Evolutionary conservation across 2,888 invertebrate genomes (phyloP).

Genomic region (Formica aserva): DNA sequence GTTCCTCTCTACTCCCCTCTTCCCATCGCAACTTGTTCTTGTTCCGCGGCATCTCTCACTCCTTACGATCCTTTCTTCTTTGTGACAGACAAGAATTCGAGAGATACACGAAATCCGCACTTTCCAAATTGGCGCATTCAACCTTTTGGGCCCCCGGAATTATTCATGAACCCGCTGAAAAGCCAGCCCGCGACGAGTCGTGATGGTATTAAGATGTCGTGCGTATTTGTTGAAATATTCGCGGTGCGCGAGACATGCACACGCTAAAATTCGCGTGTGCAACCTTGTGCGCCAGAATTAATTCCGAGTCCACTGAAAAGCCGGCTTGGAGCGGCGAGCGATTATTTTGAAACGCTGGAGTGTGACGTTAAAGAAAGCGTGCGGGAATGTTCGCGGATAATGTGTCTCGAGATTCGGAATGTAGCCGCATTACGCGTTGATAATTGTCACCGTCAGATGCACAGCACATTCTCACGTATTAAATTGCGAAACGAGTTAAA

Average conservation of each 20-base stretch:
- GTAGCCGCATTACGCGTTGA: conserved; percentile 10
- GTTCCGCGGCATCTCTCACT: conserved; percentile 49
- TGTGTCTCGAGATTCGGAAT: conserved; percentile 39
- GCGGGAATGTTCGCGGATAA: conserved; percentile 36
- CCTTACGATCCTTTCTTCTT: conserved; percentile 51
- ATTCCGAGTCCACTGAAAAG: conserved; percentile 48
- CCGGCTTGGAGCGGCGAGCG: conserved; percentile 39
- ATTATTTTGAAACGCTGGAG: conserved; percentile 48
- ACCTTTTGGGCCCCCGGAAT: conserved; percentile 51
- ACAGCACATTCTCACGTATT: not conserved
- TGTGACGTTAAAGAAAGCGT: conserved; percentile 48
- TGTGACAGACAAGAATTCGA: conserved; percentile 53
- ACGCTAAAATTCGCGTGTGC: conserved; percentile 49
- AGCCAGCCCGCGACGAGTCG: conserved; percentile 52
- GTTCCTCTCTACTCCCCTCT: conserved; percentile 8
- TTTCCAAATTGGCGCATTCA: conserved; percentile 57
- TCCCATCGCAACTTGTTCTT: conserved; percentile 52
- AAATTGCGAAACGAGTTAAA: not conserved
- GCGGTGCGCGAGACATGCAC: conserved; percentile 46
- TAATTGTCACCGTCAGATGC: conserved; percentile 29
- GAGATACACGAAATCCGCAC: conserved; percentile 55
- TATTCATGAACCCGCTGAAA: conserved; percentile 54
- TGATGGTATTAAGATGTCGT: conserved; percentile 54
- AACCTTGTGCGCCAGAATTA: conserved; percentile 54
- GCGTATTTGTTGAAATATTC: conserved; percentile 56